A percentile compares a stretch with the other conserved stretches of the same genome.
Conservation (phyloP, 2,888 invertebrate species). For the Dyspetes luteomarginatus region DNA sequence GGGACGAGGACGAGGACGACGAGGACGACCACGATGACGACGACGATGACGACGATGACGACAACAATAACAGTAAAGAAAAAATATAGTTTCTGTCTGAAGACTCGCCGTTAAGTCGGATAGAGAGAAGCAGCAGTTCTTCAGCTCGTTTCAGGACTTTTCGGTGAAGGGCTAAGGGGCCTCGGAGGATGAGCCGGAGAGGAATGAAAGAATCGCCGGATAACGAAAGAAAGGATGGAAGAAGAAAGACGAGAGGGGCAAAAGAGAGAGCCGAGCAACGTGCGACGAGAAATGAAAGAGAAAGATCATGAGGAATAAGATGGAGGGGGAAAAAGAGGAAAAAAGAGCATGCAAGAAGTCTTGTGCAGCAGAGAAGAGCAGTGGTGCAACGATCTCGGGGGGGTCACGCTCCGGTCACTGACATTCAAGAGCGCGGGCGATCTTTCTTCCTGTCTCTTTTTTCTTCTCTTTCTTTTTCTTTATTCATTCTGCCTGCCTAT, state of each 20-base stretch:
- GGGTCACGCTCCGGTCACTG: constrained; percentile 82
- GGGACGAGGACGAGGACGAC: constrained; percentile 3
- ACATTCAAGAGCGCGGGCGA: constrained; percentile 76
- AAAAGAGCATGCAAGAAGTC: constrained; percentile 45
- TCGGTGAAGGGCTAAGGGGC: constrained; percentile 48
- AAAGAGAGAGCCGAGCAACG: constrained; percentile 36
- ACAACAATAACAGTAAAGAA: too few species aligned
- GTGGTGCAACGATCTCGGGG: constrained; percentile 79
- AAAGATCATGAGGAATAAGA: constrained; percentile 70
- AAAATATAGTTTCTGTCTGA: constrained; percentile 42
- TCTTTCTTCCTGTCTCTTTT: constrained; percentile 69
- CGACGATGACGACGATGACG: constrained; percentile 1
- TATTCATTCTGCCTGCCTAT: constrained; percentile 22
- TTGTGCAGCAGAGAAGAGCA: constrained; percentile 60
- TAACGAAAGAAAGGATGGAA: constrained; percentile 40
- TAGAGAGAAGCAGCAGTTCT: neutral
- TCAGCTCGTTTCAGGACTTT: constrained; percentile 55
- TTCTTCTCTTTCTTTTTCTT: constrained; percentile 30
- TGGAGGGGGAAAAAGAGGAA: constrained; percentile 26
- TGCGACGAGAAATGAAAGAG: constrained; percentile 51
- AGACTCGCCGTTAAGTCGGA: constrained; percentile 50
- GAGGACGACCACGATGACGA: constrained; percentile 4
- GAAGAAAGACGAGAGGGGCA: constrained; percentile 32
- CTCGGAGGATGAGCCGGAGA: constrained; percentile 38
- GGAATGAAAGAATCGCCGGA: constrained; percentile 16